Conservation (phyloP, 2,888 invertebrate species). For the Cylloceria caligata region DNA sequence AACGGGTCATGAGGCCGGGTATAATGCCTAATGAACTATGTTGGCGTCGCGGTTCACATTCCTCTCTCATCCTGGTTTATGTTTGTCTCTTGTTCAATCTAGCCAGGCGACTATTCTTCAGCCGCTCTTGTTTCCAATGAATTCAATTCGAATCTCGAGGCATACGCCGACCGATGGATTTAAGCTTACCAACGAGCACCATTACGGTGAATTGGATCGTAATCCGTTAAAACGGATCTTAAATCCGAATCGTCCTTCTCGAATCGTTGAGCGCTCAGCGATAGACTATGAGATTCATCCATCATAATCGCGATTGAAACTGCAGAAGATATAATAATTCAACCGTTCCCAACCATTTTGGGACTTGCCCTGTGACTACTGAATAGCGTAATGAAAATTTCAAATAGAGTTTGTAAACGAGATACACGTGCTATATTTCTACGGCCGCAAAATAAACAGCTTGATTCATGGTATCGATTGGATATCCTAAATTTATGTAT, state of each 20-base stretch:
- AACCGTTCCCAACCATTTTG: neutral
- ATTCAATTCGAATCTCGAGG: neutral
- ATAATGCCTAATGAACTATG: conserved; percentile 54
- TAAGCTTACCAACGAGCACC: conserved; percentile 1
- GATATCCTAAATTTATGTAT: neutral
- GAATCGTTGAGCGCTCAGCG: neutral
- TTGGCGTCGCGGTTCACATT: conserved; percentile 17
- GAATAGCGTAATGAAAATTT: neutral
- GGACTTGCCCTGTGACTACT: neutral
- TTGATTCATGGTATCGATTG: neutral
- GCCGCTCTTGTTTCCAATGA: conserved; percentile 13
- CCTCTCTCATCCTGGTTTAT: neutral
- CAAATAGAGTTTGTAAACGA: neutral
- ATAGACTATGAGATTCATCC: neutral
- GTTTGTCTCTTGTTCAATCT: conserved; percentile 23
- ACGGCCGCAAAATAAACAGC: neutral
- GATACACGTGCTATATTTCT: neutral
- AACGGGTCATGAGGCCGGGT: conserved; percentile 37
- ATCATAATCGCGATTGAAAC: neutral
- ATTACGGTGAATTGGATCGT: conserved; percentile 15
- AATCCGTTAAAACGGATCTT: conserved; percentile 23
- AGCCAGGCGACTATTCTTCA: conserved; percentile 12
- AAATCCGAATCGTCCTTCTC: conserved; percentile 5
- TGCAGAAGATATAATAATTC: neutral
- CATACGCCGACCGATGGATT: conserved; percentile 18